Conservation (phyloP, 2,113 vertebrate species). For the Papio anubis region DNA sequence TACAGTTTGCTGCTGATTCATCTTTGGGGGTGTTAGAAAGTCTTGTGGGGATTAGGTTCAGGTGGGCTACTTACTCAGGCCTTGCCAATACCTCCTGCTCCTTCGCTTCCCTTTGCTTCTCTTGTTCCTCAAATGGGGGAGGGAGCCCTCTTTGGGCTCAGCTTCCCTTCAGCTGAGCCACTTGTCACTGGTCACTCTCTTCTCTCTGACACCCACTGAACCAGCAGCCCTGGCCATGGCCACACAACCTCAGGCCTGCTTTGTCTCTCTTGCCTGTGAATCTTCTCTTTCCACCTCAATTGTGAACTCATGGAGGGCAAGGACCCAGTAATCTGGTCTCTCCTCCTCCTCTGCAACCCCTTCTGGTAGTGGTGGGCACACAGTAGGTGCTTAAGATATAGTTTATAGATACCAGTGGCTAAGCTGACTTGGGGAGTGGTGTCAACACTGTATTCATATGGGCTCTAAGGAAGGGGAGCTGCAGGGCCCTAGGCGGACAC, state of each 20-base stretch:
- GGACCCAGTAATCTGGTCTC: not conserved
- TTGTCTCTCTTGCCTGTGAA: not conserved
- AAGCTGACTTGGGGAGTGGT: not conserved
- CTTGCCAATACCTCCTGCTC: not conserved
- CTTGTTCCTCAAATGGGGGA: not conserved
- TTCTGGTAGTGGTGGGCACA: not conserved
- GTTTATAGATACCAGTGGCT: not conserved
- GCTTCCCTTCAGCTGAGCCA: not conserved
- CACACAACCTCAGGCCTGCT: not conserved
- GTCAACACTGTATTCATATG: not conserved
- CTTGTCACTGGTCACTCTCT: not conserved
- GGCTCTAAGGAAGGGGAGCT: not conserved
- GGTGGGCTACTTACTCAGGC: not conserved
- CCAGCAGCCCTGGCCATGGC: not conserved
- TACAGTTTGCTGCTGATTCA: slow-evolving; percentile 23
- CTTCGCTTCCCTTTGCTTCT: not conserved
- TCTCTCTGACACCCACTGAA: not conserved
- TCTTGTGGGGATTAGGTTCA: not conserved
- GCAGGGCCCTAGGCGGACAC: not conserved
- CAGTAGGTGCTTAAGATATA: not conserved
- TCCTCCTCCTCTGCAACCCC: not conserved
- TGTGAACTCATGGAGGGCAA: not conserved
- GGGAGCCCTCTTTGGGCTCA: not conserved
- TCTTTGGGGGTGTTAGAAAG: not conserved
- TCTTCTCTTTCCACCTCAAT: not conserved